phyloP scores from a whole-genome alignment of 92 coral and sea anemone species.

The Nematostella vectensis region DNA sequence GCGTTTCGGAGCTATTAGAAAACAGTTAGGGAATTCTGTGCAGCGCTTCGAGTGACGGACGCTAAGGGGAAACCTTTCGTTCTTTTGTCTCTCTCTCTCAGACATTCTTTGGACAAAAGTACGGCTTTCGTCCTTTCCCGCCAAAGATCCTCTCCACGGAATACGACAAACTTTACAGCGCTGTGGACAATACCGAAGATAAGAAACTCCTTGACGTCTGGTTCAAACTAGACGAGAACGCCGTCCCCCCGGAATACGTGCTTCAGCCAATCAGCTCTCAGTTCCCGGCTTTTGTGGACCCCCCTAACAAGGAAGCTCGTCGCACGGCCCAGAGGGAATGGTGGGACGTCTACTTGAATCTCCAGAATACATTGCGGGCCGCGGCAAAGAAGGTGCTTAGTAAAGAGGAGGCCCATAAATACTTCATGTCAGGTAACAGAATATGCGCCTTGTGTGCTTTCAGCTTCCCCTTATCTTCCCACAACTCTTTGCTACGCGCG shows the following conservation, averaged over 20 bases:
- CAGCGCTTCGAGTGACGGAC: too few species aligned
- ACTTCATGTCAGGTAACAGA: conserved; percentile 73
- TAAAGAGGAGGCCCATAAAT: conserved; percentile 51
- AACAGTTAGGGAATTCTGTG: too few species aligned
- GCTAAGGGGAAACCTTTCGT: too few species aligned
- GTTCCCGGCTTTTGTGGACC: conserved; percentile 40
- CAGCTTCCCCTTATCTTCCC: too few species aligned
- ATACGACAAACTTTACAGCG: conserved; percentile 47
- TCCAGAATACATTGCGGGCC: conserved; percentile 51
- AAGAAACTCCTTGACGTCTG: conserved; percentile 49
- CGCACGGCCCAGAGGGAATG: conserved; percentile 52
- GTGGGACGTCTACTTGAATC: conserved; percentile 59
- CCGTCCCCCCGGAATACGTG: conserved; percentile 75
- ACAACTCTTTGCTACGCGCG: too few species aligned
- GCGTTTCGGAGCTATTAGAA: too few species aligned
- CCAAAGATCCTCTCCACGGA: conserved; percentile 55
- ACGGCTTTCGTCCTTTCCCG: conserved; percentile 81
- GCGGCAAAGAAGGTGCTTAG: conserved; percentile 59
- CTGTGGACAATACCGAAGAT: conserved; percentile 55
- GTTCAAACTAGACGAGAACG: conserved; percentile 65
- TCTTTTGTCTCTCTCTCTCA: conserved; percentile 4
- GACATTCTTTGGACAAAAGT: conserved; percentile 87
- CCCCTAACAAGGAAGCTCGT: conserved; percentile 47
- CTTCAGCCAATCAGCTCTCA: conserved; percentile 82
- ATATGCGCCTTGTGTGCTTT: background rate